Percentiles rank a stretch among this genome's conserved stretches.
Conservation (phyloP, 2,797 vertebrate genomes). For the Parauchenoglanis punctatus region DNA sequence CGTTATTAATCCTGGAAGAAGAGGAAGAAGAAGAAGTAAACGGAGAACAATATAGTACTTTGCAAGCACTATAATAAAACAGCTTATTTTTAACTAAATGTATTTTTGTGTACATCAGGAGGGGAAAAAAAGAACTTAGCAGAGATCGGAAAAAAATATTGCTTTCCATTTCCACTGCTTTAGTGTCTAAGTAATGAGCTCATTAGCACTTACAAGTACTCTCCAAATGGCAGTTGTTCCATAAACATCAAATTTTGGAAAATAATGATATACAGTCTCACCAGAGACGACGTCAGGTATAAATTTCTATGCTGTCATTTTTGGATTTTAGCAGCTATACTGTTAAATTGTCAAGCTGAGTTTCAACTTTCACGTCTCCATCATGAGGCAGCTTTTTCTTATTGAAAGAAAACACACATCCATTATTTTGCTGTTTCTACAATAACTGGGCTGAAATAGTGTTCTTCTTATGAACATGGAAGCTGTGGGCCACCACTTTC, state of each 20-base stretch:
- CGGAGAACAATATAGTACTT: no score
- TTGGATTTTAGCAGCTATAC: not conserved
- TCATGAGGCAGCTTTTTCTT: not conserved
- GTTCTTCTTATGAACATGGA: not conserved
- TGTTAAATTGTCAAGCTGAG: constrained; percentile 1
- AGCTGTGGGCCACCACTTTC: not conserved
- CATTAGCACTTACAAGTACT: not conserved
- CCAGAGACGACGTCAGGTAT: not conserved
- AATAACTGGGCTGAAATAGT: not conserved
- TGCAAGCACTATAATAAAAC: not conserved
- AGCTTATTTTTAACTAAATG: not conserved
- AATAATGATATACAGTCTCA: not conserved
- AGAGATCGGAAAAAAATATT: not conserved
- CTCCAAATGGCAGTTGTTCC: constrained; percentile 9
- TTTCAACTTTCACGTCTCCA: not conserved
- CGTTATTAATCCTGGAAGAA: no score
- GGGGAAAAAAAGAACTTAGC: not conserved
- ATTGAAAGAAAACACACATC: not conserved
- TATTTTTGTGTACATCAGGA: no score
- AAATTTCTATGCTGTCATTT: not conserved
- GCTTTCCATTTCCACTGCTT: not conserved
- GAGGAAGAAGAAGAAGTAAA: no score
- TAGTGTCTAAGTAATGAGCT: not conserved
- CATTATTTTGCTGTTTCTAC: not conserved
- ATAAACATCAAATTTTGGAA: constrained; percentile 15